Percentiles rank a stretch among this genome's conserved stretches.
Conservation (phyloP, 2,113 vertebrate species). For the Tyto alba region DNA sequence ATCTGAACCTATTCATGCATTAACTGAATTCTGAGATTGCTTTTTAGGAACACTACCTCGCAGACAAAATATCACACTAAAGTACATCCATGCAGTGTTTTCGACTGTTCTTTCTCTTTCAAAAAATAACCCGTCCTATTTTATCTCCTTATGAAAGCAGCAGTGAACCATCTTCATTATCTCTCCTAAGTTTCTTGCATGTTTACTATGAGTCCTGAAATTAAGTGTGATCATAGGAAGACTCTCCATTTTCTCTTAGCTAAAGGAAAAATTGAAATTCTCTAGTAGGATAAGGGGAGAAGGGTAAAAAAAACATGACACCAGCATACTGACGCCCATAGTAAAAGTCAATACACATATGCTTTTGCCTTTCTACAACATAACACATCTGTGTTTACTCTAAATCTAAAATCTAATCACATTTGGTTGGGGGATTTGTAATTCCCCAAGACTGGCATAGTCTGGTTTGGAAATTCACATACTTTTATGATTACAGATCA, state of each 20-base stretch:
- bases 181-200: background rate
- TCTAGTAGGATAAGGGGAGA: background rate
- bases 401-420: background rate
- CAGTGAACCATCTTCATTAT: background rate
- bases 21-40: background rate
- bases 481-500: background rate
- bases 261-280: background rate
- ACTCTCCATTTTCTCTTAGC: background rate
- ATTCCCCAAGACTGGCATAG: background rate
- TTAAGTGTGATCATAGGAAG: background rate
- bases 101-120: background rate
- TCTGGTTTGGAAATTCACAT: conserved; percentile 13
- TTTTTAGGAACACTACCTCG: background rate
- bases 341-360: background rate
- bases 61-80: background rate
- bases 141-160: background rate
- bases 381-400: conserved; percentile 12
- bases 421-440: background rate
- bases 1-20: background rate
- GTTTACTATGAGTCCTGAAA: background rate
- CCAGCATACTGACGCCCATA: background rate
- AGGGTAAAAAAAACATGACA: background rate
- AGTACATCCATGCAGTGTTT: background rate
- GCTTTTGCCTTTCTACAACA: background rate
- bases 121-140: background rate